phyloP scores from a whole-genome alignment of 2,797 vertebrate species.

The Gambelia wislizenii region DNA sequence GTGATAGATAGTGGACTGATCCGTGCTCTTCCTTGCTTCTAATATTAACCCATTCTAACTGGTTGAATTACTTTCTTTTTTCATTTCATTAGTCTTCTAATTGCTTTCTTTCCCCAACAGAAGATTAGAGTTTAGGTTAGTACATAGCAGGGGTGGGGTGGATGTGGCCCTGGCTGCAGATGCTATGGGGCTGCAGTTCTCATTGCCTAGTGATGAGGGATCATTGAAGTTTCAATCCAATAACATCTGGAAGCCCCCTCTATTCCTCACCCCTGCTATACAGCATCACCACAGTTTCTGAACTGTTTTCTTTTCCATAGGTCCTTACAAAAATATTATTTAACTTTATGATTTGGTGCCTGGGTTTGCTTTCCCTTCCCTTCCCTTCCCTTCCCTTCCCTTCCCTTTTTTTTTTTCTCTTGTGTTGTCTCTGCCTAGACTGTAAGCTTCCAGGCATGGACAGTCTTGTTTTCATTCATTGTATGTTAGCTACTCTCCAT shows the following conservation, averaged over 20 bases:
- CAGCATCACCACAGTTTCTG: not conserved
- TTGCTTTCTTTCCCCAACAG: not conserved
- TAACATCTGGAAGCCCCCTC: not conserved
- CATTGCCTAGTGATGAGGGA: no score
- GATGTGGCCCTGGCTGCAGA: not conserved
- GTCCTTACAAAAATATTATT: not conserved
- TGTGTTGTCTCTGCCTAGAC: not conserved
- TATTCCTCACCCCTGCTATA: not conserved
- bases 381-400: not conserved
- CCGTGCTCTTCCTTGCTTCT: not conserved
- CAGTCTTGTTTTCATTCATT: not conserved
- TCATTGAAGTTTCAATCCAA: not conserved
- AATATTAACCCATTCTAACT: not conserved
- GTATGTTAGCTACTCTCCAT: not conserved
- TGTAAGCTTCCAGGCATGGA: not conserved
- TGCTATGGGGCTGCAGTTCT: not conserved
- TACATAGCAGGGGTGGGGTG: not conserved
- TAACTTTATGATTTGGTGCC: not conserved
- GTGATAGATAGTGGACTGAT: slow-evolving; percentile 5
- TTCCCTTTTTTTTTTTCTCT: not conserved
- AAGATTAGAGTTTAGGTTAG: not conserved
- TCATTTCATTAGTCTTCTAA: not conserved
- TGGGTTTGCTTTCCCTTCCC: no score
- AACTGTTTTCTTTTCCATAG: not conserved
- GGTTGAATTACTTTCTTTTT: not conserved